phyloP scores from a whole-genome alignment of 2,888 invertebrate species.

The Eupeodes latifasciatus region DNA sequence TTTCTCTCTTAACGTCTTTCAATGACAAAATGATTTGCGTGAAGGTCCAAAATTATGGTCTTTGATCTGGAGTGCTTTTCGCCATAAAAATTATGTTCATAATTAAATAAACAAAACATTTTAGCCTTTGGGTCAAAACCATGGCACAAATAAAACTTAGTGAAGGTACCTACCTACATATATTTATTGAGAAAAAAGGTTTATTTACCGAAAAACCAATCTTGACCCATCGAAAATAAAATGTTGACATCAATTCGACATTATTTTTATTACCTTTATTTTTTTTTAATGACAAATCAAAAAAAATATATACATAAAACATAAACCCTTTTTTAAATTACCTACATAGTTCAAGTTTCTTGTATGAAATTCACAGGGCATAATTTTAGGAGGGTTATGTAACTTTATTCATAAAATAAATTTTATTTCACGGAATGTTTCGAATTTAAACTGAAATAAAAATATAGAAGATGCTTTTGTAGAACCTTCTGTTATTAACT shows the following conservation, averaged over 20 bases:
- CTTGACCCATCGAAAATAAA: not conserved
- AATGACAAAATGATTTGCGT: not conserved
- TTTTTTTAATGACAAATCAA: not conserved
- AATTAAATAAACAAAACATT: slow-evolving; percentile 7
- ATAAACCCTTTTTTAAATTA: not conserved
- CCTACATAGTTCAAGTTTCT: no score
- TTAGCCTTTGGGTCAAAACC: not conserved
- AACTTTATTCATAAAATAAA: no score
- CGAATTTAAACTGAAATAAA: no score
- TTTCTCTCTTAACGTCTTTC: not conserved
- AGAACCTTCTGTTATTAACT: no score
- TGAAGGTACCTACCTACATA: no score
- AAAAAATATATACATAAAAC: not conserved
- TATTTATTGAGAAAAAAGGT: not conserved
- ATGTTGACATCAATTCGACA: not conserved
- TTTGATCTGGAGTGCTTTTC: not conserved
- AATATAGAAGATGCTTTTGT: no score
- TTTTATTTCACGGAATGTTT: no score
- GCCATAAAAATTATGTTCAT: not conserved
- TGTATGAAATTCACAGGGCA: no score
- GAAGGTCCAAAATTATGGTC: not conserved
- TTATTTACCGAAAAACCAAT: not conserved
- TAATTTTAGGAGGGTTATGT: no score
- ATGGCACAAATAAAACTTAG: no score
- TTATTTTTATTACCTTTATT: not conserved